Percentiles rank a stretch among this genome's conserved stretches.
Conservation (phyloP, 2,797 vertebrate species). For the Pangasius macronema region DNA sequence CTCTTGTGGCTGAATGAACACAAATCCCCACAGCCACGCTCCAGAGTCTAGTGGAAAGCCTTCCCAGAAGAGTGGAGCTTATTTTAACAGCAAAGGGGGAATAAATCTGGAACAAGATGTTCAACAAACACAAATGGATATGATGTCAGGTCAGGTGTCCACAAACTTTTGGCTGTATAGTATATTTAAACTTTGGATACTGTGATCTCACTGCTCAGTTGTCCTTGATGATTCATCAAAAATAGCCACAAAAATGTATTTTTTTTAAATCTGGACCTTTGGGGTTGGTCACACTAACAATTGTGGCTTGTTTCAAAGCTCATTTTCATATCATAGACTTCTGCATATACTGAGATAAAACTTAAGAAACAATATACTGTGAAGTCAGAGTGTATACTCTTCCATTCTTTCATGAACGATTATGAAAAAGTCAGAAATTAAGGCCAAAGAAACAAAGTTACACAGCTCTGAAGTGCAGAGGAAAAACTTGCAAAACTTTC, state of each 20-base stretch:
- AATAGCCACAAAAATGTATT: background rate
- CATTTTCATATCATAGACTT: background rate
- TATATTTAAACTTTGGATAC: background rate
- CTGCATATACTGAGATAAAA: background rate
- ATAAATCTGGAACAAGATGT: too few relatives aligned
- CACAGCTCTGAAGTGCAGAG: background rate
- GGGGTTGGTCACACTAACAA: background rate
- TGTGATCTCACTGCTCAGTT: background rate
- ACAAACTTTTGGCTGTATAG: background rate
- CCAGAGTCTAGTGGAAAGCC: too few relatives aligned
- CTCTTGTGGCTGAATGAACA: too few relatives aligned
- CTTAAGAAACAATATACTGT: background rate
- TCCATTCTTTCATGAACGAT: background rate
- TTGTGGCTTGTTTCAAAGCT: background rate
- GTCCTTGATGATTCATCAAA: background rate
- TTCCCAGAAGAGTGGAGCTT: too few relatives aligned
- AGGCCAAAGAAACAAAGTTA: background rate
- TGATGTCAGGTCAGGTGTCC: background rate
- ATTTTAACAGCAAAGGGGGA: too few relatives aligned
- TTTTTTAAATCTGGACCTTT: background rate
- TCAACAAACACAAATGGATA: too few relatives aligned
- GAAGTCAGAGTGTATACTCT: background rate
- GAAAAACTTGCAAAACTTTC: background rate
- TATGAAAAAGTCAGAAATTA: background rate
- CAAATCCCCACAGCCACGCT: too few relatives aligned